Percentiles rank a stretch among this genome's conserved stretches.
phyloP scores from a whole-genome alignment of 2,797 vertebrate species.

The Rallus crepitans region DNA sequence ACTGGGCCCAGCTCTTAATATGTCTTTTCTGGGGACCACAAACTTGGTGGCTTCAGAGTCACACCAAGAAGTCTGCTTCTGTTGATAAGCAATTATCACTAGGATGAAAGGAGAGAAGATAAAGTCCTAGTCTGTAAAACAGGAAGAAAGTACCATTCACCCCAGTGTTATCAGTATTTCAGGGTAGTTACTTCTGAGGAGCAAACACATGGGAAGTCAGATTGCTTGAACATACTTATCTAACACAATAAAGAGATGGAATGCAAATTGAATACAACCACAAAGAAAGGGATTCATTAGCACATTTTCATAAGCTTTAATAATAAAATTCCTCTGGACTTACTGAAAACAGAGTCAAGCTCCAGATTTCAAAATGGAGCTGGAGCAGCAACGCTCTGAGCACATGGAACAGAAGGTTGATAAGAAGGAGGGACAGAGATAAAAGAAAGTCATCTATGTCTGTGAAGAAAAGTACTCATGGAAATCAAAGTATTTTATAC shows the following conservation, averaged over 20 bases:
- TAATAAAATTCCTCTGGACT: not conserved
- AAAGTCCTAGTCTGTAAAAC: conserved; percentile 30
- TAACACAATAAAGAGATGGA: conserved; percentile 46
- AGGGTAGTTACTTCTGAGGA: conserved; percentile 21
- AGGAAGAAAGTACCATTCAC: conserved; percentile 45
- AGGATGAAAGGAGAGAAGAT: conserved; percentile 36
- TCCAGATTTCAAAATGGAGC: conserved; percentile 4
- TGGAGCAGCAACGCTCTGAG: not conserved
- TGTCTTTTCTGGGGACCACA: not conserved
- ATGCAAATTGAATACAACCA: conserved; percentile 52
- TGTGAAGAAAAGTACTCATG: not conserved
- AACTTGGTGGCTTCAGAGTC: not conserved
- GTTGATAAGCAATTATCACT: conserved; percentile 73
- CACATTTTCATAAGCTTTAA: not conserved
- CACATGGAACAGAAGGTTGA: not conserved
- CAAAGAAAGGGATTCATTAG: not conserved
- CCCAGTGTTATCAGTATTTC: conserved; percentile 35
- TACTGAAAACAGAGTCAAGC: not conserved
- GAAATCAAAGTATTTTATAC: conserved; percentile 15
- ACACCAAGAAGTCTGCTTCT: conserved; percentile 24
- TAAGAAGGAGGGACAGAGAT: not conserved
- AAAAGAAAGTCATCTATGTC: not conserved
- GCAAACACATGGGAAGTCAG: conserved; percentile 18
- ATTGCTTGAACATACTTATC: conserved; percentile 58
- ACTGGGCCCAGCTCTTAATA: not conserved